These are phyloP conservation scores for Manis javanica DNA, from an alignment of 2,797 vertebrate genomes.

Conservation along the genomic window DNA sequence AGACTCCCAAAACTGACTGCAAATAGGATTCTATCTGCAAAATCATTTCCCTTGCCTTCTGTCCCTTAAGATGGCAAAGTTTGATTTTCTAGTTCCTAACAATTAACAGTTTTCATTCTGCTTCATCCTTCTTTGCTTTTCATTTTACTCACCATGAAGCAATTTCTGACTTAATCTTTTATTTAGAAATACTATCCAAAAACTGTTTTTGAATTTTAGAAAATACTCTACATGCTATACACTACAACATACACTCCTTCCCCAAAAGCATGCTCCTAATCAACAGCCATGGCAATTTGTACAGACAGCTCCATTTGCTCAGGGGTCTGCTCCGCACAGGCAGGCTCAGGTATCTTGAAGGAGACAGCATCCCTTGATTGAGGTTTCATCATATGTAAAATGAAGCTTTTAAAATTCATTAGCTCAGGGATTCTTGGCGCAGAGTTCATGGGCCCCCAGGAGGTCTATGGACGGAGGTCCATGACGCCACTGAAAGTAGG, in stretches of 20 bases:
- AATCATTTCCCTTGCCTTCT: conserved; percentile 54
- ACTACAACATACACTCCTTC: neutral
- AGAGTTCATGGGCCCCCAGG: neutral
- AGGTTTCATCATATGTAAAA: conserved; percentile 23
- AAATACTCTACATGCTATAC: neutral
- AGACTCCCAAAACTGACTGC: conserved; percentile 65
- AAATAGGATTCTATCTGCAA: conserved; percentile 59
- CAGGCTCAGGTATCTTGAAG: neutral
- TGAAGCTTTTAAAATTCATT: neutral
- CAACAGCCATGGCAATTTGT: neutral
- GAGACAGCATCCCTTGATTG: neutral
- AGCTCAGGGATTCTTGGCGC: conserved; percentile 19
- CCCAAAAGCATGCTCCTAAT: neutral
- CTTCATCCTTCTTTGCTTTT: conserved; percentile 62
- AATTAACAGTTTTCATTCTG: conserved; percentile 49
- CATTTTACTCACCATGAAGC: conserved; percentile 59
- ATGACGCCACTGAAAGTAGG: neutral
- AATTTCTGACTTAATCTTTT: conserved; percentile 25
- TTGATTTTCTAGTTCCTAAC: conserved; percentile 49
- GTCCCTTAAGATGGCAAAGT: conserved; percentile 48
- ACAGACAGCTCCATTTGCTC: neutral
- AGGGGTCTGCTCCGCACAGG: neutral
- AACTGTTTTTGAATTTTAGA: neutral
- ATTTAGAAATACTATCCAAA: conserved; percentile 64
- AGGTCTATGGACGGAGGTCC: neutral